Percentiles rank a stretch among this genome's conserved stretches.
These are phyloP conservation scores for Patiria miniata DNA, from an alignment of 35 echinoderm and acorn worm genomes.

Conservation along the genomic window DNA sequence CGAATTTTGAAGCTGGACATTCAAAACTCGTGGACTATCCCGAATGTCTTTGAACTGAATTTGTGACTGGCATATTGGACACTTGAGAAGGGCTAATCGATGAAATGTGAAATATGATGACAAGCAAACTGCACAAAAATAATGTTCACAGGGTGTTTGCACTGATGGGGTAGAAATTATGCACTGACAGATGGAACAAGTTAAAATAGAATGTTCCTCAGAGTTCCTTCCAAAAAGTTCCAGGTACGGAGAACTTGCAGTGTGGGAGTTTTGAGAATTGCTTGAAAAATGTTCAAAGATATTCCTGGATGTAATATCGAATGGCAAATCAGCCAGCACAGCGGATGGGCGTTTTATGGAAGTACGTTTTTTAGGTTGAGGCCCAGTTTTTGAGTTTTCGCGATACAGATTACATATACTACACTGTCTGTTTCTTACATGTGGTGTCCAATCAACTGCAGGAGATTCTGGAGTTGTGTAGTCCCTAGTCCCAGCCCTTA, in stretches of 20 bases:
- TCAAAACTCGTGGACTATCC: not conserved
- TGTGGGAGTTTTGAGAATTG: not conserved
- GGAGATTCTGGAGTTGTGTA: not conserved
- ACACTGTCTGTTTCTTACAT: not conserved
- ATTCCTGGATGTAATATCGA: no score
- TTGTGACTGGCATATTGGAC: not conserved
- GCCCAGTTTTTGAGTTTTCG: not conserved
- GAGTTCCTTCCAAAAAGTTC: not conserved
- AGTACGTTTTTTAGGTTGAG: not conserved
- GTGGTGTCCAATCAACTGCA: not conserved
- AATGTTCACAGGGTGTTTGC: constrained; percentile 9
- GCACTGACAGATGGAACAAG: not conserved
- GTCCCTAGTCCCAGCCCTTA: not conserved
- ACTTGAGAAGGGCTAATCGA: not conserved
- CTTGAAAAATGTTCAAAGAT: no score
- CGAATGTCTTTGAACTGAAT: constrained; percentile 1
- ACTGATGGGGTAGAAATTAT: not conserved
- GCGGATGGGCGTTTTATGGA: not conserved
- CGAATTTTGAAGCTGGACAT: not conserved
- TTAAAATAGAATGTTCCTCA: not conserved
- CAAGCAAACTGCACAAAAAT: constrained; percentile 11
- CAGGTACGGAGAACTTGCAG: not conserved
- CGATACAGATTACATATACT: not conserved
- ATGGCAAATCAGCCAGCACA: no score
- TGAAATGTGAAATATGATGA: constrained; percentile 1